Evolutionary conservation across 2,888 invertebrate genomes (phyloP).

Genomic region (Sinelater perroti): DNA sequence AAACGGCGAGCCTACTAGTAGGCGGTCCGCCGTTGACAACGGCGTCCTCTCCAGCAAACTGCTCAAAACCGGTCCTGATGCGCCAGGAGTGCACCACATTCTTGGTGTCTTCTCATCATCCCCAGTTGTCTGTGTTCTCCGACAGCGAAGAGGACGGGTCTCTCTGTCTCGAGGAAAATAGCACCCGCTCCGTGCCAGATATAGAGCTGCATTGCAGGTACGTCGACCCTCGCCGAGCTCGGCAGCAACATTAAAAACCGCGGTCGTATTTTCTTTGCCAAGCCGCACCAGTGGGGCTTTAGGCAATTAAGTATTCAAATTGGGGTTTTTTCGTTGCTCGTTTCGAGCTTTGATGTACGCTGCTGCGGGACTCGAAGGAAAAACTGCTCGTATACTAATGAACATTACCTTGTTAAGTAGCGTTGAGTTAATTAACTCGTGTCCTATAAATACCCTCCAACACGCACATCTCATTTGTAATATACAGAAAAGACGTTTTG

Average conservation of each 20-base stretch:
- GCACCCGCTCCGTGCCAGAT: slow-evolving; percentile 81
- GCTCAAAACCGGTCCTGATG: slow-evolving; percentile 82
- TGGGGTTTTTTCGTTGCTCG: neutral
- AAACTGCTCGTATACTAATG: neutral
- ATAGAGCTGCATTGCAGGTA: slow-evolving; percentile 79
- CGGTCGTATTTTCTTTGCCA: neutral
- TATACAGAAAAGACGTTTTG: too few relatives aligned
- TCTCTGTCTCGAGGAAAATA: slow-evolving; percentile 71
- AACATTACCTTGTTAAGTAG: slow-evolving; percentile 4
- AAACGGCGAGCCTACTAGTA: slow-evolving; percentile 81
- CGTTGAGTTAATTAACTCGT: neutral
- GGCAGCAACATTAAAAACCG: neutral
- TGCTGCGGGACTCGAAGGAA: neutral
- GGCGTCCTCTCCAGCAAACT: slow-evolving; percentile 61
- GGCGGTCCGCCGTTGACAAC: slow-evolving; percentile 68
- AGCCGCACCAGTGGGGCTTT: neutral
- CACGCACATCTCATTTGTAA: too few relatives aligned
- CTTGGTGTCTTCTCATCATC: slow-evolving; percentile 72
- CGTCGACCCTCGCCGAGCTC: slow-evolving; percentile 4
- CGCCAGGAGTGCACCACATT: slow-evolving; percentile 87
- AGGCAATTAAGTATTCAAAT: slow-evolving; percentile 8
- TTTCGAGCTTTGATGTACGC: neutral
- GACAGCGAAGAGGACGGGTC: slow-evolving; percentile 82
- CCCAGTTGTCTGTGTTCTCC: slow-evolving; percentile 75
- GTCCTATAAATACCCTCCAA: too few relatives aligned